Percentiles rank a stretch among this genome's conserved stretches.
Evolutionary conservation across 2,888 invertebrate species (phyloP).

Genomic region (Stenodema calcarata): DNA sequence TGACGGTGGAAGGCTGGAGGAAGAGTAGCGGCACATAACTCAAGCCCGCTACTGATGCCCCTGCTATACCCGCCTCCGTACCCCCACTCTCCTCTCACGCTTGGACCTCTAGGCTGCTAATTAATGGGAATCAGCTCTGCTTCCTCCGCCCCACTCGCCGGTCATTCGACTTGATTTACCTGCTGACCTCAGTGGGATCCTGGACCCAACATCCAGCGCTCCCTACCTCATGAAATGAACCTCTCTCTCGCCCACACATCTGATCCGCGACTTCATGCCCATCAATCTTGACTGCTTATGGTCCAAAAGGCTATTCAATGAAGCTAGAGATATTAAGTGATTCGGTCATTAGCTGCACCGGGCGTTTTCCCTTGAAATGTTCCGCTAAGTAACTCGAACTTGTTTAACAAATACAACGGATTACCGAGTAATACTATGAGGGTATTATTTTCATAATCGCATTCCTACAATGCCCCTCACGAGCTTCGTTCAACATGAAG

Average conservation of each 20-base stretch:
- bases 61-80: not conserved
- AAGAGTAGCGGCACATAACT: not conserved
- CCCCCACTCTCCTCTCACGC: not conserved
- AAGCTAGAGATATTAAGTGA: too few relatives aligned
- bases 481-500: too few relatives aligned
- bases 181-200: not conserved
- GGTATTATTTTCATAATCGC: too few relatives aligned
- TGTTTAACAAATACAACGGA: too few relatives aligned
- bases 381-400: too few relatives aligned
- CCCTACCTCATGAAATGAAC: not conserved
- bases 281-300: not conserved
- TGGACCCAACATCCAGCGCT: not conserved
- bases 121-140: not conserved
- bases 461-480: too few relatives aligned
- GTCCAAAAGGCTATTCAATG: not conserved
- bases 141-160: not conserved
- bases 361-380: too few relatives aligned
- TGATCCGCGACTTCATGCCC: not conserved
- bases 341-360: too few relatives aligned
- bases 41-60: not conserved
- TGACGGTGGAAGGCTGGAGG: not conserved
- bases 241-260: not conserved
- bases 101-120: not conserved
- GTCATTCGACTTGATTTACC: not conserved
- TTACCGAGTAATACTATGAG: too few relatives aligned